A percentile compares a stretch with the other conserved stretches of the same genome.
Conservation (phyloP, 1,140 invertebrate species). For the Ceratina japonica region DNA sequence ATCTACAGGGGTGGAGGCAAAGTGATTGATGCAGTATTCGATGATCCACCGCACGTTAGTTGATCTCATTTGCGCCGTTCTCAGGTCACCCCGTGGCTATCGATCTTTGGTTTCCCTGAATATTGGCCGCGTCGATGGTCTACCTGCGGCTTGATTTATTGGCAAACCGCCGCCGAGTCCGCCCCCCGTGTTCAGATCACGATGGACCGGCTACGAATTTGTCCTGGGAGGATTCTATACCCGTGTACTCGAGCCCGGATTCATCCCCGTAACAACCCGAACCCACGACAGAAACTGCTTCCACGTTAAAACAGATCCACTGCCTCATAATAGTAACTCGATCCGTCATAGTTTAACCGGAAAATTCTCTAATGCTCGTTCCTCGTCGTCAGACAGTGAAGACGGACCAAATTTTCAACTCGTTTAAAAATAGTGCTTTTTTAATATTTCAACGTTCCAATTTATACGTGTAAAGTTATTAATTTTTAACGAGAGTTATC, state of each 20-base stretch:
- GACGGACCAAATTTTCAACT: no score
- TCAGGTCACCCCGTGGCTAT: conserved; percentile 41
- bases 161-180: conserved; percentile 21
- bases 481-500: no score
- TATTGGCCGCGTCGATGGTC: conserved; percentile 39
- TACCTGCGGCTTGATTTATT: conserved; percentile 40
- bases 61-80: conserved; percentile 40
- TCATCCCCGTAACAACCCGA: not conserved
- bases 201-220: conserved; percentile 5
- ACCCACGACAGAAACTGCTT: not conserved
- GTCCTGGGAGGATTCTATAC: not conserved
- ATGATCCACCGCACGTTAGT: conserved; percentile 17
- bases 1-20: not conserved
- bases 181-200: not conserved
- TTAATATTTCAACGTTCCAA: no score
- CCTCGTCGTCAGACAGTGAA: no score
- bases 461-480: no score
- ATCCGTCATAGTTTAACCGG: no score
- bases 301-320: not conserved
- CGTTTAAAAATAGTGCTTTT: no score
- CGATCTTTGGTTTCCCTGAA: conserved; percentile 30
- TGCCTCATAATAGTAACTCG: no score
- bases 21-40: conserved; percentile 7
- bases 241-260: not conserved
- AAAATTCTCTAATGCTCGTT: no score